phyloP scores from a whole-genome alignment of 2,113 vertebrate species.

The Himantopus leucocephalus region DNA sequence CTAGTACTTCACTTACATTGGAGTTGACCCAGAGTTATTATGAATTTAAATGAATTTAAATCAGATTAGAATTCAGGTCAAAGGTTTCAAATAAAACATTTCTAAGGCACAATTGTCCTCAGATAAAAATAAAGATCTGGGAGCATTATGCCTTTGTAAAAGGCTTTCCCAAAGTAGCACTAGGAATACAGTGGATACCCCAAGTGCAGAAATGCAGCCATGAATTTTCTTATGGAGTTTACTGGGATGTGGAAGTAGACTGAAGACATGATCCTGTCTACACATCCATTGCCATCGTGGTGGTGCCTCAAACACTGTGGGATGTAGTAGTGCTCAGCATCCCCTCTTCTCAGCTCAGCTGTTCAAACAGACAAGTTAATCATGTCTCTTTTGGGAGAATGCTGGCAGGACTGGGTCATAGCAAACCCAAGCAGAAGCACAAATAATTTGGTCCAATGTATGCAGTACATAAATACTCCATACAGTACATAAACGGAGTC shows the following conservation, averaged over 20 bases:
- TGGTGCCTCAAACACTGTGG: background rate
- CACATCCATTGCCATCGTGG: background rate
- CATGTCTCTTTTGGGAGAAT: background rate
- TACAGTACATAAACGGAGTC: background rate
- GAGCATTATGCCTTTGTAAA: background rate
- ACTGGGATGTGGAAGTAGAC: background rate
- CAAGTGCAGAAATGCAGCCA: background rate
- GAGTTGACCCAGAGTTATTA: background rate
- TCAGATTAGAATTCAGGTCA: background rate
- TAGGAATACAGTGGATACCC: background rate
- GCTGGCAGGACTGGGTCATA: background rate
- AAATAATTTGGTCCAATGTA: background rate
- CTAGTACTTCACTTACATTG: background rate
- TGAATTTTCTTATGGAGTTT: background rate
- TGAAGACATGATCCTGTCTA: background rate
- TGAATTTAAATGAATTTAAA: background rate
- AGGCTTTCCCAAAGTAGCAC: background rate
- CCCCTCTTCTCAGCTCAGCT: background rate
- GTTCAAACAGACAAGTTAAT: background rate
- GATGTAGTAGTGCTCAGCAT: background rate
- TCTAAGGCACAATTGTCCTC: background rate
- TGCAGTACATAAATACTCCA: background rate
- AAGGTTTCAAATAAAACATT: background rate
- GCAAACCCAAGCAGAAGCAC: slow-evolving; percentile 5
- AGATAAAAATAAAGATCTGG: background rate